Base-by-base conservation (phyloP, 2,113 vertebrate genomes). In the Cryptomyrus ogoouensis region DNA sequence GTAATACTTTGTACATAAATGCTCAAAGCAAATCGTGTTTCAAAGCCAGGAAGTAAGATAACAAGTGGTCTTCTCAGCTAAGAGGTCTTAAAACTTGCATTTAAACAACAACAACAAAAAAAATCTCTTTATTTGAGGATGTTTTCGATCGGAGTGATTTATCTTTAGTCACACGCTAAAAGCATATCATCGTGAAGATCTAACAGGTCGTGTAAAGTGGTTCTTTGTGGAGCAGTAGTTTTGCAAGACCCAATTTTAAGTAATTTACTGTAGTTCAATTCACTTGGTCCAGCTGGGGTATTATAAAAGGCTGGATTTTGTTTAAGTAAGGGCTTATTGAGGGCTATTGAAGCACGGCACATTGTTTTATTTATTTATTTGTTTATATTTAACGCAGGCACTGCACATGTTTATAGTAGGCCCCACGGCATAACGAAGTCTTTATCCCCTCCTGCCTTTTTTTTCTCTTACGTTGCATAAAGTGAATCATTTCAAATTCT, bases 1-100 rank as follows among this genome's bases (percentile, higher is more conserved):
- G 90, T 93, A 91, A 97, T 96, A 98, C 97, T 97, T 98, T 96
- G 97, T 98, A 97, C 96, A 96, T 96, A 97, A 95, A 93, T 96
- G 97, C 97, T 98, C 98, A 98, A 98, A 98, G 98, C 97, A 98
- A 98, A 99, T 99, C 97, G 96, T 97, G 97, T 99, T 98, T 97
- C 97, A 98, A 98, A 98, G 97, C 95, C 89, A 94, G 94, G 94
- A 95, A 95, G 94, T 93, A 96, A 94, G 96, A 96, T 96, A 95
- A 92, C 91, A 91, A 94, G 94, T 87, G 93, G 90, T 91, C 91
- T 91, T 91, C 87, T 92, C 92, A 91, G 92, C 93, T 93, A 92
- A 94, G 89, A 89, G 44, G 70, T 93, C 90, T 93, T 92, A 91
- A 89, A 91, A 91, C 89, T 90, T 89, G 83, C 91, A 89, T 89